Base-by-base conservation (phyloP, 2,113 vertebrate species). In the Anseranas semipalmata region DNA sequence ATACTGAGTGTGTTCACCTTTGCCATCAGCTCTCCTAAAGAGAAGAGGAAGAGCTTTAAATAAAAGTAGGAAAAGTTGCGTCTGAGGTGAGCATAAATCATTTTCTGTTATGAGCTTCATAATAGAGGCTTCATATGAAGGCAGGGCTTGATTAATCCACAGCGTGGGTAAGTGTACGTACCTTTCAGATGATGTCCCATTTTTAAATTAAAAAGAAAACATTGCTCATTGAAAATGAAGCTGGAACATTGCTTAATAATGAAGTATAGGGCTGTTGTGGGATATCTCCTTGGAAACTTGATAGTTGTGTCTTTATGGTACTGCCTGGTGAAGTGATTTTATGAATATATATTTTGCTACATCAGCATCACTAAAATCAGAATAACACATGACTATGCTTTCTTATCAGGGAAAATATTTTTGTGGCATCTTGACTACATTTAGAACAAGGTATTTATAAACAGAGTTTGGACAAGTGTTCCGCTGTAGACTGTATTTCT, bases 241-340 rank as follows among this genome's bases (percentile, higher is more conserved):
- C 25, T 68, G 43, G 28, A 89, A 39, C 8, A 12, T 55, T 60
- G 15, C 68, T 95, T 79, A 65, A 63, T n/a, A 75, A 55, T n/a
- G 62, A 53, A 41, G 32, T 55, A 37, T 56, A 33, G 8, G 50
- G 16, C 33, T 87, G 10, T n/a, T 76, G 43, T 63, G 66, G 48
- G 53, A 89, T n/a, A n/a, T 82, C 60, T 89, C 66, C 80, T 87
- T 89, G 70, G 70, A 95, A 89, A 93, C 8, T 1, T 20, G 8
- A 28, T 86, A 80, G 22, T 39, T 72, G 16, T 81, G 43, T 81
- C 85, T 22, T 90, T 27, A 52, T 12, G 37, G 32, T 46, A 56
- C 30, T 67, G 10, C n/a, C 56, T 39, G 48, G 39, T 81, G 39
- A 92, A 75, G 19, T 46, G 37, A 84, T 55, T 78, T 89, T 37